A percentile compares a stretch with the other conserved stretches of the same genome.
phyloP scores from a whole-genome alignment of 2,888 invertebrate species.

The Odontomyia ornata region DNA sequence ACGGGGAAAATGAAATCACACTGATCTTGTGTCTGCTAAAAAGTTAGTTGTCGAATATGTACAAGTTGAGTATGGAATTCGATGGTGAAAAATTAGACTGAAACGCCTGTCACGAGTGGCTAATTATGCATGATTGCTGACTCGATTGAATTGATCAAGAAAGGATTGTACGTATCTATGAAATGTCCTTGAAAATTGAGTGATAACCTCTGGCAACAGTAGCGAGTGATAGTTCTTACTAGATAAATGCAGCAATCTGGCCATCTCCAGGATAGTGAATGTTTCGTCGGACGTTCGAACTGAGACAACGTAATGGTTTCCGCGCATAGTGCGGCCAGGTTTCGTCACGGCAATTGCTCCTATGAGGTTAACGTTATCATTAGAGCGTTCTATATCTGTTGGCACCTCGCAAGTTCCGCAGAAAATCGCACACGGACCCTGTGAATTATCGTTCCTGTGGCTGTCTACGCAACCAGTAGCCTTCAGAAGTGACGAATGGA shows the following conservation, averaged over 20 bases:
- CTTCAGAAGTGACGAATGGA: background rate
- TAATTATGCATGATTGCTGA: constrained; percentile 1
- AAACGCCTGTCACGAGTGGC: background rate
- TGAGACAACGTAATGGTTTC: background rate
- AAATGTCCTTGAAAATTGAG: background rate
- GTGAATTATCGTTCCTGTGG: constrained; percentile 7
- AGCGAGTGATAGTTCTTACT: background rate
- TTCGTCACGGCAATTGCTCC: background rate
- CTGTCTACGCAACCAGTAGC: background rate
- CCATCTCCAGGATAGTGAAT: background rate
- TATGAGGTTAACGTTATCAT: constrained; percentile 12
- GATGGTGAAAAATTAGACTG: background rate
- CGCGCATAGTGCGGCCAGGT: background rate
- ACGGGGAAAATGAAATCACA: background rate
- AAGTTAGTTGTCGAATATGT: background rate
- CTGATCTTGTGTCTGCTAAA: background rate
- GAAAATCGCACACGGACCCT: background rate
- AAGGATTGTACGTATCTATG: background rate
- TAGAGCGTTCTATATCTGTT: background rate
- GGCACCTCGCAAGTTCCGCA: background rate
- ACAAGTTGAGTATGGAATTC: background rate
- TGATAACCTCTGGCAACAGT: background rate
- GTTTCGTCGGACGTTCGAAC: background rate
- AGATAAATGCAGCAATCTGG: background rate
- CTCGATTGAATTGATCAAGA: background rate